A percentile compares a stretch with the other conserved stretches of the same genome.
phyloP scores from a whole-genome alignment of 2,888 invertebrate species.

The Drosophila yooni region DNA sequence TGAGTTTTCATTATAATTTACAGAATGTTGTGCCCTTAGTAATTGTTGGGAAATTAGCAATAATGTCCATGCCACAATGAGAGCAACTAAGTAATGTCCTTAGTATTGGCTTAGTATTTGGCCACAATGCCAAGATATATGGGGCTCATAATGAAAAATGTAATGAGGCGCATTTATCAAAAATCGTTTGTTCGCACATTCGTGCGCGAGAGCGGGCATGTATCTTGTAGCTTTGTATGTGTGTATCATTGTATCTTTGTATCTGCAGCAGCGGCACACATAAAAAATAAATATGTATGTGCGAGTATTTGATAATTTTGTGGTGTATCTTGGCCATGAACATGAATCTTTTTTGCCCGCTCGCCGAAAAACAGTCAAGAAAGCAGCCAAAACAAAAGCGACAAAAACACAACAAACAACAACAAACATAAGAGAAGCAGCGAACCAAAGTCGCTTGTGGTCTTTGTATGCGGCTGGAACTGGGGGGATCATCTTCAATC shows the following conservation, averaged over 20 bases:
- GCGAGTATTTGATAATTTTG: constrained; percentile 74
- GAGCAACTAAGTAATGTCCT: constrained; percentile 29
- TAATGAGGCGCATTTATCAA: constrained; percentile 78
- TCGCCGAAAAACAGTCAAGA: constrained; percentile 20
- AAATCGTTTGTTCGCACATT: constrained; percentile 68
- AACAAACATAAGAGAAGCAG: constrained; percentile 24
- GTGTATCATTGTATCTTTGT: constrained; percentile 36
- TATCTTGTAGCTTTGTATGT: constrained; percentile 46
- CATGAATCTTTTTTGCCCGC: constrained; percentile 70
- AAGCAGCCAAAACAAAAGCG: constrained; percentile 46
- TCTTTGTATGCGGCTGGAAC: constrained; percentile 41
- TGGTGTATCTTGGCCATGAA: constrained; percentile 64
- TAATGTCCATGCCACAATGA: constrained; percentile 39
- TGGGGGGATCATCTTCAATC: constrained; percentile 66
- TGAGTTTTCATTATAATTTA: constrained; percentile 20
- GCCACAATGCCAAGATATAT: constrained; percentile 65
- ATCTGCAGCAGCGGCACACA: constrained; percentile 64
- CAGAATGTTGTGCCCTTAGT: constrained; percentile 6
- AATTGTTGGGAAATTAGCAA: constrained; percentile 25
- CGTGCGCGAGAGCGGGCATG: constrained; percentile 31
- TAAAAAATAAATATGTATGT: constrained; percentile 55
- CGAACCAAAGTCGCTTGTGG: constrained; percentile 42
- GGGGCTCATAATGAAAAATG: constrained; percentile 70
- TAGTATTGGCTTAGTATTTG: constrained; percentile 15
- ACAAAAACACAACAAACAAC: constrained; percentile 25